Percentiles rank a stretch among this genome's conserved stretches.
These are phyloP conservation scores for Columba guinea DNA, from an alignment of 2,797 vertebrate species.

Conservation along the genomic window DNA sequence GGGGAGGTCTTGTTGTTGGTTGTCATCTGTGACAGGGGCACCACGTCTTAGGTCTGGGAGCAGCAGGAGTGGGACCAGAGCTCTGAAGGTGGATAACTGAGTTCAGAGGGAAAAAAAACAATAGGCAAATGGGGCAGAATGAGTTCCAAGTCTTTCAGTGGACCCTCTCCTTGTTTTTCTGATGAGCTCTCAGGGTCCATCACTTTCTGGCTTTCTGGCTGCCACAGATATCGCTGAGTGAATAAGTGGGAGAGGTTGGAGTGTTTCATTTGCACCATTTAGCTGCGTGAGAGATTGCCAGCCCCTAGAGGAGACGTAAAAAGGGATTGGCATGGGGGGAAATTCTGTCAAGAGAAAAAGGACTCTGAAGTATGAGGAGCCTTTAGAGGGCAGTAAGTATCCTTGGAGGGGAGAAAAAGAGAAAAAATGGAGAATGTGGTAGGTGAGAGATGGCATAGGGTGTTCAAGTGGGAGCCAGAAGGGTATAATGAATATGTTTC, in stretches of 20 bases:
- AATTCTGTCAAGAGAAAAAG: neutral
- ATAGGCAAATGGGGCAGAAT: neutral
- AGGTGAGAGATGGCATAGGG: neutral
- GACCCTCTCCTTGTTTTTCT: neutral
- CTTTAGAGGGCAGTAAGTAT: slow-evolving; percentile 55
- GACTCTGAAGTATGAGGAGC: neutral
- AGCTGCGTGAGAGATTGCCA: neutral
- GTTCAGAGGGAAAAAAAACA: neutral
- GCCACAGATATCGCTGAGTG: neutral
- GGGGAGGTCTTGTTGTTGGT: neutral
- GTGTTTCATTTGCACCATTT: neutral
- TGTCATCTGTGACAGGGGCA: neutral
- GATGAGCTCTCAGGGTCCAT: neutral
- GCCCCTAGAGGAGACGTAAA: neutral
- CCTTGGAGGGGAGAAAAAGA: neutral
- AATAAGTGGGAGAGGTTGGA: neutral
- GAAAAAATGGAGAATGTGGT: neutral
- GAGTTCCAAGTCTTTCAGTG: neutral
- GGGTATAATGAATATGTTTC: neutral
- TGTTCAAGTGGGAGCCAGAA: neutral
- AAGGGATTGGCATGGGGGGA: neutral
- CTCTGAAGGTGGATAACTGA: neutral
- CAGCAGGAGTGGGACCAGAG: neutral
- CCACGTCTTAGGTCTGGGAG: neutral
- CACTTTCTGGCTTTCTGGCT: neutral